These are phyloP conservation scores for Epistrophe grossulariae DNA, from an alignment of 2,888 invertebrate genomes.

Conservation along the genomic window DNA sequence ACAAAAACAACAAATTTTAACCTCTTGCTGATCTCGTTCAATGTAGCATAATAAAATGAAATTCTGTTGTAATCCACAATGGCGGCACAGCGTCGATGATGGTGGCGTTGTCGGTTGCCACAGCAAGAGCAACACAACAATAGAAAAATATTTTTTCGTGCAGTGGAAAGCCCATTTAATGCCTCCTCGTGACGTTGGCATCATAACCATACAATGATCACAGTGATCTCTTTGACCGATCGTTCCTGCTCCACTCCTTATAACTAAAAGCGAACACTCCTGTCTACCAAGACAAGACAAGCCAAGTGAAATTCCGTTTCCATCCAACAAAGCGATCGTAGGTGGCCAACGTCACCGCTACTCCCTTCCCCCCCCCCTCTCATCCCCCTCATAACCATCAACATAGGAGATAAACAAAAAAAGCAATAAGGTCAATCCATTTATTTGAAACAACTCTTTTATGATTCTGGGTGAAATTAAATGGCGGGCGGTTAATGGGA, in stretches of 20 bases:
- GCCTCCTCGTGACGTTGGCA: conserved; percentile 73
- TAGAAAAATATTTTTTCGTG: conserved; percentile 71
- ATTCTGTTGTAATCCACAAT: conserved; percentile 63
- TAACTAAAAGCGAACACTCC: conserved; percentile 62
- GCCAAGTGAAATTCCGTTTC: conserved; percentile 43
- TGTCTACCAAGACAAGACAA: conserved; percentile 45
- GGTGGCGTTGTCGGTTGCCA: background rate
- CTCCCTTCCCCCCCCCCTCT: background rate
- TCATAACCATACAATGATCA: conserved; percentile 66
- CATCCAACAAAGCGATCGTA: conserved; percentile 41
- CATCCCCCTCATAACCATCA: conserved; percentile 46
- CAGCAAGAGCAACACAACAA: conserved; percentile 47
- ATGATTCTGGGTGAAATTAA: conserved; percentile 45
- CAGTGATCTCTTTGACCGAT: conserved; percentile 74
- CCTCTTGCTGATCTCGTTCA: conserved; percentile 67
- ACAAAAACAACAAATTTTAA: conserved; percentile 36
- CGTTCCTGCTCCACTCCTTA: conserved; percentile 68
- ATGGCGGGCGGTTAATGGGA: conserved; percentile 59
- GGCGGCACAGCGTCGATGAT: background rate
- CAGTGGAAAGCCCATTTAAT: conserved; percentile 74
- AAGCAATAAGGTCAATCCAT: conserved; percentile 60
- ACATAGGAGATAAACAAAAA: conserved; percentile 16
- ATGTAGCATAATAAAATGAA: conserved; percentile 63
- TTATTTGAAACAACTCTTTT: conserved; percentile 46
- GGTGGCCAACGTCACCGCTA: conserved; percentile 40